These are phyloP conservation scores for Ciconia maguari DNA, from an alignment of 2,113 vertebrate species.

Conservation along the genomic window DNA sequence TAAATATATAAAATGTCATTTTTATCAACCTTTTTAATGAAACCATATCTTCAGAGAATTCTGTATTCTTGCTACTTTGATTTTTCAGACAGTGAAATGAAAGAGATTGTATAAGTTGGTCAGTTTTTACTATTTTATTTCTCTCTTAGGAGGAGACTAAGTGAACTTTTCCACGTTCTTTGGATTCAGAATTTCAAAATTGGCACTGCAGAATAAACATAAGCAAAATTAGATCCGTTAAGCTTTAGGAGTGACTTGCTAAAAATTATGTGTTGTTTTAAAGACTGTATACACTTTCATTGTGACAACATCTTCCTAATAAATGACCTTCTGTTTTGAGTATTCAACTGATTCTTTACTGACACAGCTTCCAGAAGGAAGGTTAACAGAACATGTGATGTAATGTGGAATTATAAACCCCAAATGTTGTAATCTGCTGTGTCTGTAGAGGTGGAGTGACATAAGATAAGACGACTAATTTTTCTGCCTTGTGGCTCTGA, in stretches of 20 bases:
- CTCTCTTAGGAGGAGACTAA: not conserved
- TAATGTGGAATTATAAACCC: not conserved
- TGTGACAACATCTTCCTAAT: not conserved
- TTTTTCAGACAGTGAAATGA: not conserved
- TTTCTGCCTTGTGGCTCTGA: constrained; percentile 25
- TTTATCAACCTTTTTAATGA: not conserved
- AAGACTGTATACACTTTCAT: not conserved
- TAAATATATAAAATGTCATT: not conserved
- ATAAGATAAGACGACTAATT: not conserved
- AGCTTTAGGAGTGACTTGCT: not conserved
- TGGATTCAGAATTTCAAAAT: not conserved
- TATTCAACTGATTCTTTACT: not conserved
- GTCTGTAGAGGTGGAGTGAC: not conserved
- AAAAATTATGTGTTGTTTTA: not conserved
- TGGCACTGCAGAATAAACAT: not conserved
- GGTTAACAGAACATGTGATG: not conserved
- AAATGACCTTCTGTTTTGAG: not conserved
- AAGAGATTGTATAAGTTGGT: not conserved
- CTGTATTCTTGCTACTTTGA: not conserved
- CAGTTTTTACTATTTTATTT: not conserved
- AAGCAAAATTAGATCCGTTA: not conserved
- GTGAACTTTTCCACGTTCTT: not conserved
- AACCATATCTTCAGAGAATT: not conserved
- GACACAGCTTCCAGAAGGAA: not conserved
- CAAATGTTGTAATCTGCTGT: not conserved